phyloP scores from a whole-genome alignment of 2,888 invertebrate genomes.

The Heliconius ethilla region DNA sequence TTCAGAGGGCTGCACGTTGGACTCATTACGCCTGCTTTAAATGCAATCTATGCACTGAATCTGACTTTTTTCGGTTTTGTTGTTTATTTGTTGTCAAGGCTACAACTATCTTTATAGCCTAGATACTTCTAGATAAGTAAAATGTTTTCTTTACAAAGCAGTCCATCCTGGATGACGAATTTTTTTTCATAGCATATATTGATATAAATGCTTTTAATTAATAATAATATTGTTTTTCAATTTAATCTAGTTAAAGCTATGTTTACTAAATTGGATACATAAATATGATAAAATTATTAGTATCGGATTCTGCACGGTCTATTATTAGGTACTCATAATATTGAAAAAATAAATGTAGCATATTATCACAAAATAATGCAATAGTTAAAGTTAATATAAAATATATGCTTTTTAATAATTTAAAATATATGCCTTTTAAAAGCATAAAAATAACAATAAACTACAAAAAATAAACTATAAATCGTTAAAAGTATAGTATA shows the following conservation, averaged over 20 bases:
- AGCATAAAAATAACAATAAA: too few species aligned
- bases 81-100: conserved; percentile 65
- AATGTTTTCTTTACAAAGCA: conserved; percentile 20
- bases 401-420: too few species aligned
- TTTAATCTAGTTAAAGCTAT: not conserved
- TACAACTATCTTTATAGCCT: conserved; percentile 61
- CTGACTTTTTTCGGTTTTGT: conserved; percentile 74
- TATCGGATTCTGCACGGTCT: too few species aligned
- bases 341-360: too few species aligned
- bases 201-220: not conserved
- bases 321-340: too few species aligned
- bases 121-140: conserved; percentile 25
- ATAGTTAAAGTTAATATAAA: too few species aligned
- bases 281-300: too few species aligned
- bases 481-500: too few species aligned
- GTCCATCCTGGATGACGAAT: not conserved
- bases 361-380: too few species aligned
- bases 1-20: conserved; percentile 62
- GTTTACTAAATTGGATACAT: not conserved
- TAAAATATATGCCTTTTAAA: too few species aligned
- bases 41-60: conserved; percentile 80
- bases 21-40: conserved; percentile 74
- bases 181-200: not conserved
- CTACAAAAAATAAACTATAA: too few species aligned
- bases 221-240: not conserved